Conservation (phyloP, 92 coral and sea anemone genomes). For the Isaurus tuberculatus region DNA sequence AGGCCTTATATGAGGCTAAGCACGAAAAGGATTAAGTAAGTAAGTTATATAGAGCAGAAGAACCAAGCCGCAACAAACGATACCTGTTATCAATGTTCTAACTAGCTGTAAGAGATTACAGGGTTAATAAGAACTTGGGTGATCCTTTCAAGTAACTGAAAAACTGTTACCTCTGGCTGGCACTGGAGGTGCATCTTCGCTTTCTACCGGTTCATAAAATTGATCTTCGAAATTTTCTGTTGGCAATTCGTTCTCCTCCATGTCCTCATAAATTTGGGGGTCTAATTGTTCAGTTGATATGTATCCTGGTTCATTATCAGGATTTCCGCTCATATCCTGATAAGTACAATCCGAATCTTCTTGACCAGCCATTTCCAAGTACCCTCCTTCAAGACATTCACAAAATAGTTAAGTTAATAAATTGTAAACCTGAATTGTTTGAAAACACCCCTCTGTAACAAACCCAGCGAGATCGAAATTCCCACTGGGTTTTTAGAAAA, state of each 20-base stretch:
- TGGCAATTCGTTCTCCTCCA: background rate
- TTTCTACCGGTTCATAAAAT: constrained; percentile 18
- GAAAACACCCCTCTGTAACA: too few relatives aligned
- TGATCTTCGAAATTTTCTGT: background rate
- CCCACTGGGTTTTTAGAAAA: too few relatives aligned
- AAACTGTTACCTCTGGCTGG: background rate
- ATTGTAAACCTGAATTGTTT: too few relatives aligned
- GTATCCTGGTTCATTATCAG: background rate
- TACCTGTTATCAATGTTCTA: background rate
- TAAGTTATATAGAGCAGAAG: background rate
- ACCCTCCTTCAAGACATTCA: background rate
- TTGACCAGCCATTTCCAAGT: background rate
- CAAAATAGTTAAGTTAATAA: too few relatives aligned
- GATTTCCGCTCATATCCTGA: background rate
- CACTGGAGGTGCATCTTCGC: background rate
- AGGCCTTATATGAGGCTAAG: too few relatives aligned
- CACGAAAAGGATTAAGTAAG: background rate
- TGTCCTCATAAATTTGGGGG: constrained; percentile 2
- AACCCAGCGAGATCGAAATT: too few relatives aligned
- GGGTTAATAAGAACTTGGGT: background rate
- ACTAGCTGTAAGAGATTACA: background rate
- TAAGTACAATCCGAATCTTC: background rate
- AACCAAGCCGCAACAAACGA: background rate
- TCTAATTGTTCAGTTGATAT: too few relatives aligned
- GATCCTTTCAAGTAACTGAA: background rate